Evolutionary conservation across 2,113 vertebrate species (phyloP), one percentile per base, ranked within the genome.

Genomic region (Sitta europaea): DNA sequence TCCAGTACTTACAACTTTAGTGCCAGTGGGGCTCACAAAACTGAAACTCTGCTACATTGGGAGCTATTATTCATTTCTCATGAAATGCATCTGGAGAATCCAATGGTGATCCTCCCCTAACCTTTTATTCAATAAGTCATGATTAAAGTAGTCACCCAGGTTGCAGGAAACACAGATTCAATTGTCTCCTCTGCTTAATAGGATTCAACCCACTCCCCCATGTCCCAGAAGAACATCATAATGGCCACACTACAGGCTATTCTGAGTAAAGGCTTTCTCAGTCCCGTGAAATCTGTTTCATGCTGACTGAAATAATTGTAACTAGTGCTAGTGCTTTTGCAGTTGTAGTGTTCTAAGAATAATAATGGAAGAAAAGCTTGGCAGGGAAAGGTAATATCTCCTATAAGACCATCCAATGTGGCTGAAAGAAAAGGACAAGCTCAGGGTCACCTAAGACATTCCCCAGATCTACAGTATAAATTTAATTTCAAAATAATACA

Each of bases 271-370:
- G 90, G 51, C 84, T 92, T 95, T 96, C 87, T 91, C 53, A 91
- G 76, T 94, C 90, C 90, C 95, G 53, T 91, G 87, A 87, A 97
- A 92, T 93, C 55, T 84, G 73, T 92, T 96, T 92, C 86, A 68
- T 57, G 63, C 93, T 94, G 86, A 70, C 90, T 94, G 84, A 91
- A 91, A 91, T 95, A 97, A 96, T 87, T 95, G 87, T 94, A 96
- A 95, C 90, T 89, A 67, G 68, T 87, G 65, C 80, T 81, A 94
- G 68, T 81, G 59, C 76, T 95, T 94, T 87, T 78, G 59, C 79
- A 59, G 43, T 79, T 81, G 43, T 77, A 92, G 92, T 81, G 63
- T 63, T 92, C 68, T 89, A 87, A 84, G 96, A 89, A 94, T 89
- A 87, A 84, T 85, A 96, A 43, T 68, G 81, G 65, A 80, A 86